Base-by-base conservation (phyloP, 2,113 vertebrate species). In the Pteronura brasiliensis region DNA sequence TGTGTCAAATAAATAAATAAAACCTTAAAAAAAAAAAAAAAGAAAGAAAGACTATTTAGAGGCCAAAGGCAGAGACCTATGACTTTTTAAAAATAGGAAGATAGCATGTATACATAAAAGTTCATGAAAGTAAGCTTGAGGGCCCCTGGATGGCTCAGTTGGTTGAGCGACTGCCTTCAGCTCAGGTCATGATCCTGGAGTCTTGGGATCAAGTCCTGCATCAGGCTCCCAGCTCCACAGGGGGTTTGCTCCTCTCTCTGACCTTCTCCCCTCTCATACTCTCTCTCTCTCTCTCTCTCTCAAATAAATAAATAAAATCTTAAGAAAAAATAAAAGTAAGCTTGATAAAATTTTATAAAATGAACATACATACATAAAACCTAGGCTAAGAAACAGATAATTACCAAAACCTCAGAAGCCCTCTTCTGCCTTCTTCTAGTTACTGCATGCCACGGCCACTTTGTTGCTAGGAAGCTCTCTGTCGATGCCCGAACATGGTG, bases 341-440 rank as follows among this genome's bases (percentile, higher is more conserved):
- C 42, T 96, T 87, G 39, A 76, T 49, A 84, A 95, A 88, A 81
- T 89, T 80, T 74, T 52, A 61, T 81, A 76, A 96, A 92, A 76
- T 61, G 34, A 80, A 36, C 6, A 3, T 31, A 86, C 1, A 5
- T 76, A 47, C 21, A 39, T 36, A 47, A 87, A 95, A 67, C 44
- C 31, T 63, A 92, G 57, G 52, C 27, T 76, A 79, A 88, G 65
- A 90, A 86, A 63, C 2, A 69, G 34, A 85, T 76, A 18, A 63
- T 63, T 63, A 61, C 34, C 57, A n/a, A 44, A 65, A 67, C 34
- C 69, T 31, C 47, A 27, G 85, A 93, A 90, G 4, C 29, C 34
- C 21, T 81, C 36, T 77, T 44, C 57, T 65, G 36, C 49, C 39
- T 72, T 67, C 86, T 69, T 82, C 74, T 8, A 59, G 47, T 76